phyloP scores from a whole-genome alignment of 2,797 vertebrate species.

The Sebastes steindachneri region DNA sequence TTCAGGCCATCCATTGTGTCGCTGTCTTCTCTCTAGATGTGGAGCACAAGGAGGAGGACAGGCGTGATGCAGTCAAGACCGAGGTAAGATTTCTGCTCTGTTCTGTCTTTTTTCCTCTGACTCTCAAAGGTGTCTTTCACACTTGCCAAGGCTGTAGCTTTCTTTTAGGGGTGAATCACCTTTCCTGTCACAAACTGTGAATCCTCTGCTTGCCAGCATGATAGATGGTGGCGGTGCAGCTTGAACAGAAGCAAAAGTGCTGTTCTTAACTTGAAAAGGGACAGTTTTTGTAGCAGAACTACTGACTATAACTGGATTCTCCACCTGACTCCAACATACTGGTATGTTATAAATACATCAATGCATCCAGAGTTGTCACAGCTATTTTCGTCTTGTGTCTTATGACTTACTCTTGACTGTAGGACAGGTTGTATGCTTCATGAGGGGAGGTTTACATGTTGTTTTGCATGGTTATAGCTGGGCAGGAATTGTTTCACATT shows the following conservation, averaged over 20 bases:
- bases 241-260: background rate
- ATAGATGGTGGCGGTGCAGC: background rate
- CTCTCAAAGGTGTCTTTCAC: slow-evolving; percentile 35
- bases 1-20: slow-evolving; percentile 69
- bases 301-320: background rate
- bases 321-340: background rate
- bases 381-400: background rate
- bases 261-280: background rate
- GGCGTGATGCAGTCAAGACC: slow-evolving; percentile 74
- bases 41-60: slow-evolving; percentile 84
- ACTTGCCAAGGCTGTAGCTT: slow-evolving; percentile 30
- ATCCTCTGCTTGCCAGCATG: slow-evolving; percentile 3
- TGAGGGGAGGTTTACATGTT: background rate
- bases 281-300: background rate
- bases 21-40: slow-evolving; percentile 82
- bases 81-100: slow-evolving; percentile 79
- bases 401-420: background rate
- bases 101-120: slow-evolving; percentile 47
- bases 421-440: background rate
- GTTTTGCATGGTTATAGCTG: background rate
- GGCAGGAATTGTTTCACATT: background rate
- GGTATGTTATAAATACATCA: slow-evolving; percentile 8
- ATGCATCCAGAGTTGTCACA: background rate
- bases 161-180: slow-evolving; percentile 15
- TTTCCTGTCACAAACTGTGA: slow-evolving; percentile 32